These are phyloP conservation scores for Apoda limacodes DNA, from an alignment of 2,888 invertebrate genomes.

Conservation along the genomic window DNA sequence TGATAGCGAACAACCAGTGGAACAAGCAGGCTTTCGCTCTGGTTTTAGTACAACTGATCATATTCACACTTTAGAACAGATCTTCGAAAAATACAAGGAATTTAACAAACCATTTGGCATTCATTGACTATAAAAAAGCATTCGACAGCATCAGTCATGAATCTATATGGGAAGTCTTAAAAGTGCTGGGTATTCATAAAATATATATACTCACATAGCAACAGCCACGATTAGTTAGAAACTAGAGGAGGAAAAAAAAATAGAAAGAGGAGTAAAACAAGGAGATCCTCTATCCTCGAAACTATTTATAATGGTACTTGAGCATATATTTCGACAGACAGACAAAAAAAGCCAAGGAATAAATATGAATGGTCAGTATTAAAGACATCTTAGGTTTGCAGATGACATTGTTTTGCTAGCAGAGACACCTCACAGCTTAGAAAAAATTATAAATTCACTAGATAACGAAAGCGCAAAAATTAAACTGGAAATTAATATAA, in stretches of 20 bases:
- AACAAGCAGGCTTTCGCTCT: constrained; percentile 16
- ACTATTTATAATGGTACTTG: not conserved
- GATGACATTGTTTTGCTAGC: constrained; percentile 10
- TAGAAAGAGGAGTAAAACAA: constrained; percentile 3
- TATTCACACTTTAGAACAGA: constrained; percentile 11
- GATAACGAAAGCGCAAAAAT: constrained; percentile 8
- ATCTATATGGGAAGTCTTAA: constrained; percentile 9
- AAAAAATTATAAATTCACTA: constrained; percentile 10
- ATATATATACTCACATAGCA: constrained; percentile 13
- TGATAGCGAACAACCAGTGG: too few relatives aligned
- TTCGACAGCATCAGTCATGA: constrained; percentile 11
- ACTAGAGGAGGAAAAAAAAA: constrained; percentile 3
- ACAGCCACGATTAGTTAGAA: constrained; percentile 10
- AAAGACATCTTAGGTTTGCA: constrained; percentile 12
- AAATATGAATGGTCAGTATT: constrained; percentile 7
- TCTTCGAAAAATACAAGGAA: constrained; percentile 16
- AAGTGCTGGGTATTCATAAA: constrained; percentile 8
- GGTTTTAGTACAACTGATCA: constrained; percentile 11
- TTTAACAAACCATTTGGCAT: constrained; percentile 7
- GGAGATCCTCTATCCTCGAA: constrained; percentile 4
- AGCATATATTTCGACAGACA: too few relatives aligned
- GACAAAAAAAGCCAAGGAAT: constrained; percentile 9
- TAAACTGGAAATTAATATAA: constrained; percentile 12
- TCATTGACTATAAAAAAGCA: constrained; percentile 5
- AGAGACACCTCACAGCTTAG: constrained; percentile 4